Conservation (phyloP, 2,888 invertebrate genomes). For the Xanthia icteritia region DNA sequence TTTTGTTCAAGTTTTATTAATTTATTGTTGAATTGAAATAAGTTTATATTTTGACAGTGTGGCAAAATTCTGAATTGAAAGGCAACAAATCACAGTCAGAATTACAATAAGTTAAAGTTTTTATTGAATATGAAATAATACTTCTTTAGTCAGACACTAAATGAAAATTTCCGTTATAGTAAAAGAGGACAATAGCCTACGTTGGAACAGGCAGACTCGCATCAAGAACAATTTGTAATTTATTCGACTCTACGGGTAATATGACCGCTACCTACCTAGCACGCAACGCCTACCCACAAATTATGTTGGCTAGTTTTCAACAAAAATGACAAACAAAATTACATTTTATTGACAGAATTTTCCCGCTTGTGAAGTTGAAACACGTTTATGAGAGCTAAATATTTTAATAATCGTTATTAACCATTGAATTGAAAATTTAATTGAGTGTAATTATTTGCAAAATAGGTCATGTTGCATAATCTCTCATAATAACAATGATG, state of each 20-base stretch:
- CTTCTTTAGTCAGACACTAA: slow-evolving; percentile 22
- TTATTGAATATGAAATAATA: slow-evolving; percentile 10
- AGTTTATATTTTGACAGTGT: neutral
- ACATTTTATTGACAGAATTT: slow-evolving; percentile 29
- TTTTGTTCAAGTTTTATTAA: neutral
- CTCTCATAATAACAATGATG: neutral
- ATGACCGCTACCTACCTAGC: slow-evolving; percentile 15
- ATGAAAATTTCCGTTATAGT: slow-evolving; percentile 43
- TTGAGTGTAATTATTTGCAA: neutral
- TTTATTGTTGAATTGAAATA: neutral
- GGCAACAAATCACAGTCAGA: neutral
- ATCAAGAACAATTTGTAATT: slow-evolving; percentile 50
- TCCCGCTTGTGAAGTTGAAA: slow-evolving; percentile 4
- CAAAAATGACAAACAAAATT: slow-evolving; percentile 14
- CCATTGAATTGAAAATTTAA: neutral
- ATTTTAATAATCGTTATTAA: neutral
- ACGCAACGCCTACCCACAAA: slow-evolving; percentile 30
- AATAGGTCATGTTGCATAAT: neutral
- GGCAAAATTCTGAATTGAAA: neutral
- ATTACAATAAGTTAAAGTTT: neutral
- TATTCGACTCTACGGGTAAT: slow-evolving; percentile 36
- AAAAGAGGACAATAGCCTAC: slow-evolving; percentile 54
- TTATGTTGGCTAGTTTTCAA: slow-evolving; percentile 6
- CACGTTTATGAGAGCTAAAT: slow-evolving; percentile 3
- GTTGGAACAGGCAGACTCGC: slow-evolving; percentile 33